Evolutionary conservation across 2,797 vertebrate species (phyloP).

Genomic region (Microctenopoma steveboyesi): DNA sequence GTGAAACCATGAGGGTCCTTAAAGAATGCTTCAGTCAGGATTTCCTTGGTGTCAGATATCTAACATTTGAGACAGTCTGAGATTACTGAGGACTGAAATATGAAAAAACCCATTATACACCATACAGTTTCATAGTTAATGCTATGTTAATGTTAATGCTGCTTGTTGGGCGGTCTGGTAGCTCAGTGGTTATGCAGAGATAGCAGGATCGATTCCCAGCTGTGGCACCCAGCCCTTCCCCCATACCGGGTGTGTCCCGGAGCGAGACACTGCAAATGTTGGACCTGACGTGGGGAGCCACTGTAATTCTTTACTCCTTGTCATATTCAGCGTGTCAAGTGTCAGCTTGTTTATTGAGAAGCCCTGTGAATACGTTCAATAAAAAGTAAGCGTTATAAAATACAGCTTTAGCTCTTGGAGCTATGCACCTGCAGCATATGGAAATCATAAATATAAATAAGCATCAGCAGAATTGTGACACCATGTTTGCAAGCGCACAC

Average conservation of each 20-base stretch:
- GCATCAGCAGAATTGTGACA: conserved; percentile 22
- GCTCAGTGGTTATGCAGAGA: no score
- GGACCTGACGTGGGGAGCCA: no score
- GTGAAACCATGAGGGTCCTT: conserved; percentile 40
- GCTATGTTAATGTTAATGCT: no score
- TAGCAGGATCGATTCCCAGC: no score
- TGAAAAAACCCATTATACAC: no score
- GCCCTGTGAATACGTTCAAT: not conserved
- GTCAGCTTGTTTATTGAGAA: not conserved
- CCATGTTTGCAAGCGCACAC: not conserved
- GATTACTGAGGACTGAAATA: not conserved
- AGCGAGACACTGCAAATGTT: no score
- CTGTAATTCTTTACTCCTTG: not conserved
- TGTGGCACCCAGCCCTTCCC: no score
- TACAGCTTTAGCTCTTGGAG: not conserved
- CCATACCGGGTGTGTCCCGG: no score
- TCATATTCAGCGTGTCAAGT: not conserved
- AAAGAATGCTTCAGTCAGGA: conserved; percentile 11
- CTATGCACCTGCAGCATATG: not conserved
- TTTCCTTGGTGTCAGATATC: conserved; percentile 19
- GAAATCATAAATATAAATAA: not conserved
- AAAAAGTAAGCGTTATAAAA: not conserved
- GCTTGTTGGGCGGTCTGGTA: no score
- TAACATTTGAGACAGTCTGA: conserved; percentile 33
- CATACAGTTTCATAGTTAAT: not conserved